Evolutionary conservation across 2,888 invertebrate species (phyloP).

Genomic region (Antheraea assamensis): DNA sequence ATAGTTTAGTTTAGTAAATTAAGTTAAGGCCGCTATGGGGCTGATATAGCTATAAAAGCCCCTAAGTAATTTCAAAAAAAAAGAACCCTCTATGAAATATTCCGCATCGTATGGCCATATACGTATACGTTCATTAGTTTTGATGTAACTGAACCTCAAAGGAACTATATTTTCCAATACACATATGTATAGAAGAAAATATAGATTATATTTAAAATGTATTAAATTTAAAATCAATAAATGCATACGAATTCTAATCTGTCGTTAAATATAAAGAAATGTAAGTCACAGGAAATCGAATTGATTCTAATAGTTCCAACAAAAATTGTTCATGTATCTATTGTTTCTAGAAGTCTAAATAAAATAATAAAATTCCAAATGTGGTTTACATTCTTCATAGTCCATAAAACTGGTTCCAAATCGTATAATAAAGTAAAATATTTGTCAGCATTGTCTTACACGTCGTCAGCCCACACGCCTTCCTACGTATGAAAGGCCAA

Average conservation of each 20-base stretch:
- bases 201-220: not conserved
- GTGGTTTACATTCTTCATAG: not conserved
- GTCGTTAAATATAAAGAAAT: not conserved
- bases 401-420: not conserved
- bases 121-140: too few species aligned
- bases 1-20: too few species aligned
- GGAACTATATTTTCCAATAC: too few species aligned
- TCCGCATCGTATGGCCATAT: too few species aligned
- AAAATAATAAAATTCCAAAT: slow-evolving; percentile 1
- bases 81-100: too few species aligned
- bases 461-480: not conserved
- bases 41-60: too few species aligned
- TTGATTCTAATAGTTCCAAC: not conserved
- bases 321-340: not conserved
- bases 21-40: too few species aligned
- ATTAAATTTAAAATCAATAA: not conserved
- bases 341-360: not conserved
- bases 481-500: not conserved
- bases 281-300: not conserved
- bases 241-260: not conserved
- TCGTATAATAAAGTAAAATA: not conserved
- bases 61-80: too few species aligned
- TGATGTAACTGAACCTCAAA: too few species aligned
- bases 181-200: too few species aligned
- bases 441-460: slow-evolving; percentile 2